A percentile compares a stretch with the other conserved stretches of the same genome.
These are phyloP conservation scores for Myathropa florea DNA, from an alignment of 2,888 invertebrate genomes.

Conservation along the genomic window DNA sequence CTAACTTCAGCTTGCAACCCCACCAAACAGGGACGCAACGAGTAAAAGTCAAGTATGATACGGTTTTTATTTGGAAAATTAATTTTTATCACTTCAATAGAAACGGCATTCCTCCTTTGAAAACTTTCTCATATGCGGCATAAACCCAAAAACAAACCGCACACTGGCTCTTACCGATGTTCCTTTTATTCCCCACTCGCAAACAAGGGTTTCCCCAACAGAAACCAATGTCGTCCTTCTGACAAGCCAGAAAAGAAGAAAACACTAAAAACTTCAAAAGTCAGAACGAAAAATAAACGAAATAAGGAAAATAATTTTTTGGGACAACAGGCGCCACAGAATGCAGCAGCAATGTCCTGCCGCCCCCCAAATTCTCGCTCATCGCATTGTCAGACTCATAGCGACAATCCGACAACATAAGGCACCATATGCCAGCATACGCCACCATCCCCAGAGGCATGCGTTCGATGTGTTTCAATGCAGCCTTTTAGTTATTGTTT, in stretches of 20 bases:
- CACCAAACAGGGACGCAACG: not conserved
- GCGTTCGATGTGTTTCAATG: slow-evolving; percentile 44
- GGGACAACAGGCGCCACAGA: slow-evolving; percentile 46
- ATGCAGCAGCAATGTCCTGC: slow-evolving; percentile 30
- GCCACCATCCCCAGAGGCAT: slow-evolving; percentile 1
- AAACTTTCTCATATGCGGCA: not conserved
- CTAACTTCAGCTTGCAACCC: not conserved
- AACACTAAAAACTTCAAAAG: slow-evolving; percentile 12
- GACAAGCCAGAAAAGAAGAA: slow-evolving; percentile 30
- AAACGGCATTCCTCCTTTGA: not conserved
- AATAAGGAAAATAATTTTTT: slow-evolving; percentile 55
- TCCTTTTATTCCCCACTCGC: not conserved
- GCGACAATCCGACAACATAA: slow-evolving; percentile 30
- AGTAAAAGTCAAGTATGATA: not conserved
- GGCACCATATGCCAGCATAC: not conserved
- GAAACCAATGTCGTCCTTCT: slow-evolving; percentile 39
- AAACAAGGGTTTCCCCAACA: not conserved
- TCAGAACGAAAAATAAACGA: slow-evolving; percentile 21
- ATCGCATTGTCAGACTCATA: slow-evolving; percentile 11
- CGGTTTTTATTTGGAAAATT: not conserved
- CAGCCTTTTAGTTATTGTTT: slow-evolving; percentile 8
- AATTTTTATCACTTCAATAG: not conserved
- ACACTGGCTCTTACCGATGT: not conserved
- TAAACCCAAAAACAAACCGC: not conserved
- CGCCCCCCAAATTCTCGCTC: not conserved